These are phyloP conservation scores for Elmis aenea DNA, from an alignment of 2,888 invertebrate species.

Conservation along the genomic window DNA sequence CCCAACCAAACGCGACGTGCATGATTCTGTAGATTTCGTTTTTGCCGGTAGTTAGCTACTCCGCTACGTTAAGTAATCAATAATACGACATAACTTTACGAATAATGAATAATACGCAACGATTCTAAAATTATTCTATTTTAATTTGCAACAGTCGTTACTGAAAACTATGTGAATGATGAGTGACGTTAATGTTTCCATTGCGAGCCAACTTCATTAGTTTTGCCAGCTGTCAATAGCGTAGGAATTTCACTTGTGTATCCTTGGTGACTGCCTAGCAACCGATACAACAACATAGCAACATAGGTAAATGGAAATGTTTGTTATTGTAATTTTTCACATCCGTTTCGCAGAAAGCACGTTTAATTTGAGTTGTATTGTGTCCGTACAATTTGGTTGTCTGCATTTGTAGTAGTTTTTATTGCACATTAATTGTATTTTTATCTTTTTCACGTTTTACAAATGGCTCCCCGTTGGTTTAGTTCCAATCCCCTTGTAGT, in stretches of 20 bases:
- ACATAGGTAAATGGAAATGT: conserved; percentile 43
- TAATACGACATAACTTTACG: too few relatives aligned
- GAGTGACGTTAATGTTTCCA: too few relatives aligned
- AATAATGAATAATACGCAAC: too few relatives aligned
- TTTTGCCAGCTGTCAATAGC: conserved; percentile 42
- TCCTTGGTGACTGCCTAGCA: conserved; percentile 50
- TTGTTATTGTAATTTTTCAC: conserved; percentile 19
- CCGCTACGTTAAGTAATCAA: neutral
- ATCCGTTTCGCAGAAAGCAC: conserved; percentile 14
- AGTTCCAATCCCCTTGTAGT: conserved; percentile 8
- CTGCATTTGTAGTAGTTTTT: conserved; percentile 6
- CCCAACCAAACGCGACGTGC: too few relatives aligned
- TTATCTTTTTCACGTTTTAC: conserved; percentile 33
- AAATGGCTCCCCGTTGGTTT: conserved; percentile 36
- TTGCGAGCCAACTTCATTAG: neutral
- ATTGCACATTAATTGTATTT: conserved; percentile 21
- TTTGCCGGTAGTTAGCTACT: too few relatives aligned
- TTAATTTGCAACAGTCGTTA: too few relatives aligned
- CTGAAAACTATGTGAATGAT: too few relatives aligned
- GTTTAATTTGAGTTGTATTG: conserved; percentile 12
- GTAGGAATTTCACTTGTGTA: conserved; percentile 42
- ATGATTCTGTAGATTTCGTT: too few relatives aligned
- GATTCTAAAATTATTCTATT: too few relatives aligned
- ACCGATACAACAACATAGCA: conserved; percentile 50
- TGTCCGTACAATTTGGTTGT: conserved; percentile 20